phyloP scores from a whole-genome alignment of 2,797 vertebrate genomes.

The Pyrocephalus nanus region DNA sequence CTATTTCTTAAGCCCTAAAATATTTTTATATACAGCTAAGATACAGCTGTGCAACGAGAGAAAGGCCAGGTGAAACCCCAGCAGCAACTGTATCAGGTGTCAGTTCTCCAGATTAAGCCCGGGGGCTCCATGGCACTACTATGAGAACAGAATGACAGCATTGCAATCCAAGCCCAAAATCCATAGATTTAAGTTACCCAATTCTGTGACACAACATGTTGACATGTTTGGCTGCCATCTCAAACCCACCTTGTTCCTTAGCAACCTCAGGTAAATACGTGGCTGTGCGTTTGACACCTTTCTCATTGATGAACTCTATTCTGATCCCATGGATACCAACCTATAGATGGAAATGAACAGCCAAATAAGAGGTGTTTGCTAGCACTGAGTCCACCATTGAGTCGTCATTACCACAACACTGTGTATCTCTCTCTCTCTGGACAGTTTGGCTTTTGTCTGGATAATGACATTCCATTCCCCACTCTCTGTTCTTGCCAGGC shows the following conservation, averaged over 20 bases:
- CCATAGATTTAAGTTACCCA: neutral
- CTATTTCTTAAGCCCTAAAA: constrained; percentile 29
- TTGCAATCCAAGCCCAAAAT: constrained; percentile 6
- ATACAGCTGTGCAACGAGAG: constrained; percentile 13
- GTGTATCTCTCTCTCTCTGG: neutral
- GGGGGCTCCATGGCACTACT: neutral
- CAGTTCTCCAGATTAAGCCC: constrained; percentile 4
- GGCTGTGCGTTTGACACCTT: constrained; percentile 85
- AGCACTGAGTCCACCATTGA: neutral
- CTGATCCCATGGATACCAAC: constrained; percentile 87
- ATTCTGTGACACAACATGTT: neutral
- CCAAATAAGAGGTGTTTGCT: constrained; percentile 64
- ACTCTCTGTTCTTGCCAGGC: neutral
- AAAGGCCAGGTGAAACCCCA: constrained; percentile 23
- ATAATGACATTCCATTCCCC: neutral
- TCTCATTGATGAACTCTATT: constrained; percentile 87
- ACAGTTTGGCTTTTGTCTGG: neutral
- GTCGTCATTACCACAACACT: neutral
- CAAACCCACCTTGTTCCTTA: constrained; percentile 84
- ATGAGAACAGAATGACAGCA: neutral
- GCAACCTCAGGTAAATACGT: constrained; percentile 87
- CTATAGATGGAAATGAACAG: constrained; percentile 73
- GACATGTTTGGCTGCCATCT: constrained; percentile 39
- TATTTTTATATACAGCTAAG: constrained; percentile 5
- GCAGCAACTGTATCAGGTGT: constrained; percentile 9